phyloP scores from a whole-genome alignment of 2,888 invertebrate genomes.

The Alitta virens region DNA sequence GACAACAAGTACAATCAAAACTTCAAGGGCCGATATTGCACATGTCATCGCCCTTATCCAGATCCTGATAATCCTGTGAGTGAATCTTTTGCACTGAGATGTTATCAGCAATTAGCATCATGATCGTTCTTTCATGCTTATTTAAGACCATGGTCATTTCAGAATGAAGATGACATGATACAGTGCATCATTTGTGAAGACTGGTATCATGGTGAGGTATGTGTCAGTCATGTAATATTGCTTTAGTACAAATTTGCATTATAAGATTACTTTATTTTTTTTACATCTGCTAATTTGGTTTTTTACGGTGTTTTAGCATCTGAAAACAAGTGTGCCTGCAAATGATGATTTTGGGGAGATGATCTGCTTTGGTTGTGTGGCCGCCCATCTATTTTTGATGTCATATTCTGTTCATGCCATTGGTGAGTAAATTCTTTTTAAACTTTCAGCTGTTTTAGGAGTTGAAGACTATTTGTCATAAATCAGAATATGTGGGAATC shows the following conservation, averaged over 20 bases:
- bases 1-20: constrained; percentile 84
- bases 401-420: constrained; percentile 50
- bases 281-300: neutral
- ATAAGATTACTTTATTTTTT: neutral
- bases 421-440: too few species aligned
- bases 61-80: constrained; percentile 71
- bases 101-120: too few species aligned
- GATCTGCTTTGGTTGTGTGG: constrained; percentile 48
- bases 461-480: too few species aligned
- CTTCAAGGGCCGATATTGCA: constrained; percentile 88
- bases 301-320: constrained; percentile 45
- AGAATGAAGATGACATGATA: constrained; percentile 84
- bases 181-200: constrained; percentile 97
- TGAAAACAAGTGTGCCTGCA: constrained; percentile 32
- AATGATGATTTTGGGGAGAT: constrained; percentile 43
- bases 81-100: too few species aligned
- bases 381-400: constrained; percentile 45
- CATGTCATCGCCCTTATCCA: constrained; percentile 88
- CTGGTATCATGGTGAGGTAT: constrained; percentile 83
- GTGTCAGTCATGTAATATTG: constrained; percentile 26
- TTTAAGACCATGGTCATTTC: too few species aligned
- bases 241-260: too few species aligned
- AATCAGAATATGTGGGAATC: too few species aligned
- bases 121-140: too few species aligned
- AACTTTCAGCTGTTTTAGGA: too few species aligned